Evolutionary conservation across 2,888 invertebrate genomes (phyloP).

Genomic region (Sthenelais limicola): DNA sequence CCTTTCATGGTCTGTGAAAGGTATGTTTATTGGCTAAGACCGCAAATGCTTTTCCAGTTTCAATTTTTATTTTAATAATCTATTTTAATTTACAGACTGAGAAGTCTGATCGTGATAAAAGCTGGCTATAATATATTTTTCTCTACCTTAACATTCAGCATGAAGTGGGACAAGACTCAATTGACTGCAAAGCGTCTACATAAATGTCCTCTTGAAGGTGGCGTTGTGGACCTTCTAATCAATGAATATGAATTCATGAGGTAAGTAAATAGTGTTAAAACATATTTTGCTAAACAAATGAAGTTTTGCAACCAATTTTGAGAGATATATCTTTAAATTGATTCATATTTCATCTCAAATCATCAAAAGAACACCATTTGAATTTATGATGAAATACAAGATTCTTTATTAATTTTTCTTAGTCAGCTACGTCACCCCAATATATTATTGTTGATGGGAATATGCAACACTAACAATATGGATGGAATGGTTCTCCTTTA

Average conservation of each 20-base stretch:
- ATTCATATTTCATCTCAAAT: not conserved
- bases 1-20: constrained; percentile 69
- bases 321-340: not conserved
- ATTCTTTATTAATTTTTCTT: not conserved
- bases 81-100: constrained; percentile 54
- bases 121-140: not conserved
- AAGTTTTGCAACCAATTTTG: not conserved
- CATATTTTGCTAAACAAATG: not conserved
- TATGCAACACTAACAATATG: constrained; percentile 70
- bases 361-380: not conserved
- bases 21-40: constrained; percentile 49
- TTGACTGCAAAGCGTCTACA: constrained; percentile 68
- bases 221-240: constrained; percentile 70
- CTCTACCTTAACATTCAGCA: constrained; percentile 54
- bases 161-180: constrained; percentile 65
- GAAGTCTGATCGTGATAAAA: no score
- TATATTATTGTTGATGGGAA: constrained; percentile 72
- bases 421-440: constrained; percentile 69
- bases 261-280: constrained; percentile 51
- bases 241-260: constrained; percentile 68
- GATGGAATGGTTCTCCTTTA: constrained; percentile 72
- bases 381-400: not conserved
- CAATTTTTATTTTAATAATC: not conserved
- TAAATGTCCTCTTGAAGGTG: constrained; percentile 58
- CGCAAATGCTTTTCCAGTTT: not conserved